Evolutionary conservation across 2,113 vertebrate genomes (phyloP), one percentile per base, ranked within the genome.

Genomic region (Eulemur macaco): DNA sequence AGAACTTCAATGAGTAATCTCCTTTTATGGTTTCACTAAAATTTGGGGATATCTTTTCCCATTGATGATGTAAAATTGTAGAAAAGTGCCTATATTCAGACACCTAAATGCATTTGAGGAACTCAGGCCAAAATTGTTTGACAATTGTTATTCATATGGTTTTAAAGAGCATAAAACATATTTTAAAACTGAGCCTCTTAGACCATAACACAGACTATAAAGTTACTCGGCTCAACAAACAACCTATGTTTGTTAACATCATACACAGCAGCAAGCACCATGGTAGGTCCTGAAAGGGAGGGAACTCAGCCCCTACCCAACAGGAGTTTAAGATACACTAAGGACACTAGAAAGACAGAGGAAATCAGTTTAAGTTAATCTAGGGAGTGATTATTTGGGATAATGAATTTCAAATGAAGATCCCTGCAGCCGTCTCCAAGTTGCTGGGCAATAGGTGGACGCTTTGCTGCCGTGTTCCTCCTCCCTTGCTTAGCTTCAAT

Each of bases 171-270:
- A 64, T 25, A 14, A 95, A 86, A 42, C 2, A 20, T 92, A 94
- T 94, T 94, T 95, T 89, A 69, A 78, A 69, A 37, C 34, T 74
- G 29, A 39, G 4, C 4, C 71, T 96, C 29, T 93, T 50, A 83
- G 54, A 87, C 1, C 94, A 56, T 89, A 89, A 84, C 2, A 58
- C 50, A 5, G 47, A 78, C 2, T 37, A 8, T 31, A 76, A 78
- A 93, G 18, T 74, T 31, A 54, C 17, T 83, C 27, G 74, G 50
- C 6, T 80, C 9, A 86, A 50, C 42, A 86, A 88, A 93, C 17
- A 89, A 56, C 5, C 9, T 37, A 50, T 7, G 34, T 64, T 94
- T 76, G 37, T 91, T 82, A 68, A 64, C 64, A 29, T 39, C 5
- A 66, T 8, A 54, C 27, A 73, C 0, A 74, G 27, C 6, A 69